Base-by-base conservation (phyloP, 2,888 invertebrate species). In the Dolichomitus sp. region DNA sequence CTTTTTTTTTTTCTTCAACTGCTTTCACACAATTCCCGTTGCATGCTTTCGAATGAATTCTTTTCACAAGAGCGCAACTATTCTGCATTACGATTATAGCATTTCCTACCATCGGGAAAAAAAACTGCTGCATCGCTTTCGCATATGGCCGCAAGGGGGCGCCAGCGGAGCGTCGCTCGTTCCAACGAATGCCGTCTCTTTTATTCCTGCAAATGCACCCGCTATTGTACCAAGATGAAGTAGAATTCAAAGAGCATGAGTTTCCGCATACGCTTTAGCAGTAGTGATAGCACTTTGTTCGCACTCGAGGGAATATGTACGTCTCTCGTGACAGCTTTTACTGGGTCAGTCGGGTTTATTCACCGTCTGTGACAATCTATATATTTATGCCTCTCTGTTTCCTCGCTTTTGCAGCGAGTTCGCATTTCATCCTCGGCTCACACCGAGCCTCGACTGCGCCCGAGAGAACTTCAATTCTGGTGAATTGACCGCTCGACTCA, bases 401-500 rank as follows among this genome's bases (percentile, higher is more conserved):
- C 7, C 59, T 12, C 61, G 27, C 23, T 40, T 54, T 85, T 80
- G n/a, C 80, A 90, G 87, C 65, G 83, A 87, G 68, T 87, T 84
- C 37, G 86, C 88, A 75, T 88, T 87, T 85, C 89, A 88, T 72
- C 84, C 90, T 68, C 85, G 77, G 61, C 78, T 85, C 40, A 80
- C 83, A 54, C 86, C 87, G 68, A 84, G 84, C 40, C 74, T 85
- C 65, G 80, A 86, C 14, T 63, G 63, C 45, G 81, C 86, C 40
- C 87, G 86, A 54, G 85, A 89, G 19, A 89, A 87, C 77, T 88
- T 91, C 81, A 90, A 89, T 78, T 89, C 92, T 11, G 91, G 90
- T 19, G 91, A 92, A 85, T 87, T 92, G 75, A 90, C 91, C 65
- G 91, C 92, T 17, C 89, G 92, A 63, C 88, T 93, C 59, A 88